These are phyloP conservation scores for Oxytorus armatus DNA, from an alignment of 2,888 invertebrate genomes.

Conservation along the genomic window DNA sequence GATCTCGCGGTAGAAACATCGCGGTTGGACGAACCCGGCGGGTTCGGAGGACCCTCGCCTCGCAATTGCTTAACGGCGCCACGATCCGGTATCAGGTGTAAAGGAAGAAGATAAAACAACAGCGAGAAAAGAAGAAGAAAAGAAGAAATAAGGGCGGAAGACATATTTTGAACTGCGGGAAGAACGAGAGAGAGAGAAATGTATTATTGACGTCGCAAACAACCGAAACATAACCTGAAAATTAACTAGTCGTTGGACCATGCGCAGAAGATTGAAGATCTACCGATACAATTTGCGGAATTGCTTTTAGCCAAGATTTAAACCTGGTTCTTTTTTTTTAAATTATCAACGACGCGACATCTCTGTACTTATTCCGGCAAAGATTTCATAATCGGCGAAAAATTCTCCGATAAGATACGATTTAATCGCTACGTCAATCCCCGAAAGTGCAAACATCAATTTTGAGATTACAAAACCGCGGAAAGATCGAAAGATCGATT, in stretches of 20 bases:
- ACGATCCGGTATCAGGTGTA: constrained; percentile 44
- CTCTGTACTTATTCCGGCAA: too few relatives aligned
- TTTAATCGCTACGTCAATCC: too few relatives aligned
- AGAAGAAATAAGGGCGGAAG: constrained; percentile 19
- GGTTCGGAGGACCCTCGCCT: constrained; percentile 67
- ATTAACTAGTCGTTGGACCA: constrained; percentile 19
- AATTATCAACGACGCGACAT: too few relatives aligned
- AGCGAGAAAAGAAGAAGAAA: constrained; percentile 5
- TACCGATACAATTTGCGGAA: constrained; percentile 36
- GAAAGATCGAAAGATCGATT: too few relatives aligned
- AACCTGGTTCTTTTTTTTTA: not conserved
- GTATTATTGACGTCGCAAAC: constrained; percentile 32
- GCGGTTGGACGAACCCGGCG: constrained; percentile 77
- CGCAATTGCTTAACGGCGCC: constrained; percentile 58
- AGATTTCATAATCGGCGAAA: not conserved
- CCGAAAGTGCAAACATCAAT: too few relatives aligned
- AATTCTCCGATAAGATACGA: too few relatives aligned
- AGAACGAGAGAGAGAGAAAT: constrained; percentile 18
- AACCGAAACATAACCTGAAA: constrained; percentile 16
- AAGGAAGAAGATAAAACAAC: constrained; percentile 41
- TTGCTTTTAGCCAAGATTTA: constrained; percentile 40
- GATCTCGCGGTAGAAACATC: constrained; percentile 71
- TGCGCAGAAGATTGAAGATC: not conserved
- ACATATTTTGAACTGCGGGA: not conserved
- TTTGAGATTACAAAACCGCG: too few relatives aligned